A percentile compares a stretch with the other conserved stretches of the same genome.
phyloP scores from a whole-genome alignment of 2,113 vertebrate genomes.

The Datnioides undecimradiatus region DNA sequence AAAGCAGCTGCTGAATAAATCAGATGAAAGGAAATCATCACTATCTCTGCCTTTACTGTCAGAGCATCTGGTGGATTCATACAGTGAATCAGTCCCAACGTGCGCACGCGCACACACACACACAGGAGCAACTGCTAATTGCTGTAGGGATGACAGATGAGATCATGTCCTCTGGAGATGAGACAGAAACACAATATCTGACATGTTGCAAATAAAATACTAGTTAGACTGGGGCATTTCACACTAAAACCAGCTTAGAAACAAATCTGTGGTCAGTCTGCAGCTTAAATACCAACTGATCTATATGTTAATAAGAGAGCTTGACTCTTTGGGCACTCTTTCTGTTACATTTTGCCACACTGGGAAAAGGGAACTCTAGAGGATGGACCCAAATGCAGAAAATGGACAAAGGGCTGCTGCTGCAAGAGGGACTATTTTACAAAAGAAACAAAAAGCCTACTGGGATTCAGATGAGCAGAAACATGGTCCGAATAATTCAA shows the following conservation, averaged over 20 bases:
- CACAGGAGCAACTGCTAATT: conserved; percentile 46
- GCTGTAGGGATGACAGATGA: conserved; percentile 45
- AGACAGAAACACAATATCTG: neutral
- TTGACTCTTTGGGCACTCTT: too few relatives aligned
- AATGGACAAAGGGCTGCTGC: too few relatives aligned
- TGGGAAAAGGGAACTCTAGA: too few relatives aligned
- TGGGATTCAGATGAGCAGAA: too few relatives aligned
- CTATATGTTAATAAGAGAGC: too few relatives aligned
- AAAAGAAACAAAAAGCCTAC: too few relatives aligned
- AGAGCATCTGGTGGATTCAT: conserved; percentile 10
- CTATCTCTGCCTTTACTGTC: neutral
- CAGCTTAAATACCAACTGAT: neutral
- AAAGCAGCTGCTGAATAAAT: conserved; percentile 16
- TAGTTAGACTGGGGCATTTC: neutral
- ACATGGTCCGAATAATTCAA: too few relatives aligned
- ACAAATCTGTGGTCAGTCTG: neutral
- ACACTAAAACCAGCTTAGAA: neutral
- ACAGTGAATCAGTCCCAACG: neutral
- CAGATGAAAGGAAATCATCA: neutral
- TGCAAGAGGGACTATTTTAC: too few relatives aligned
- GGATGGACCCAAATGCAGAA: too few relatives aligned
- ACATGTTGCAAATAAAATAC: neutral
- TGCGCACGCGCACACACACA: conserved; percentile 1
- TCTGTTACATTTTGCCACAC: too few relatives aligned
- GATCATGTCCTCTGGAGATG: conserved; percentile 31